Conservation (phyloP, 2,888 invertebrate species). For the Stegophylla sp. region DNA sequence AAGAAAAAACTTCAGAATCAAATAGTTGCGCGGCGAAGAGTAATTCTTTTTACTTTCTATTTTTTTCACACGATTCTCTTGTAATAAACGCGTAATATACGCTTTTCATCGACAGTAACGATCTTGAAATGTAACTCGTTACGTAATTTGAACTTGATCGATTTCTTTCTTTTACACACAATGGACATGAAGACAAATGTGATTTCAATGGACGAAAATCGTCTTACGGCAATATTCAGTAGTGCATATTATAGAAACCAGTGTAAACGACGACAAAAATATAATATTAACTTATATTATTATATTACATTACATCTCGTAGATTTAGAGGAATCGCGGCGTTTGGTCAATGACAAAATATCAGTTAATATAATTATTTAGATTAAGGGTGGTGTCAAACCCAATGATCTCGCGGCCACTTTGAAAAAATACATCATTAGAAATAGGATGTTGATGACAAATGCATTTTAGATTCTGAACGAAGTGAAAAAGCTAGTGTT, state of each 20-base stretch:
- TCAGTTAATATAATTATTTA: no score
- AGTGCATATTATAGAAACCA: background rate
- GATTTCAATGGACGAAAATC: slow-evolving; percentile 3
- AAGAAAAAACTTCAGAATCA: slow-evolving; percentile 39
- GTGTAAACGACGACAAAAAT: background rate
- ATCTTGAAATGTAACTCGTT: slow-evolving; percentile 45
- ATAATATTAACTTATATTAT: no score
- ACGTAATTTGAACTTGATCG: slow-evolving; percentile 48
- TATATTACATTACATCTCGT: no score
- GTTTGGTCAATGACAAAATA: no score
- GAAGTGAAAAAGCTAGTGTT: no score
- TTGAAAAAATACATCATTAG: no score
- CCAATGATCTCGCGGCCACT: no score
- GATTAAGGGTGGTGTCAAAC: no score
- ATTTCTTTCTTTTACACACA: slow-evolving; percentile 29
- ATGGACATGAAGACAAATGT: slow-evolving; percentile 1
- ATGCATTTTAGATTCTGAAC: no score
- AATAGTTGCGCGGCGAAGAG: slow-evolving; percentile 19
- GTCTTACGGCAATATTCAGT: background rate
- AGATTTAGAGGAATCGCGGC: no score
- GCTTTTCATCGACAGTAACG: slow-evolving; percentile 44
- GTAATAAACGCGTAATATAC: background rate
- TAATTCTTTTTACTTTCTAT: slow-evolving; percentile 53
- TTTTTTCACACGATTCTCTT: slow-evolving; percentile 37
- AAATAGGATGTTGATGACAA: no score